phyloP scores from a whole-genome alignment of 1,140 invertebrate genomes.

The Coenobita brevimanus region DNA sequence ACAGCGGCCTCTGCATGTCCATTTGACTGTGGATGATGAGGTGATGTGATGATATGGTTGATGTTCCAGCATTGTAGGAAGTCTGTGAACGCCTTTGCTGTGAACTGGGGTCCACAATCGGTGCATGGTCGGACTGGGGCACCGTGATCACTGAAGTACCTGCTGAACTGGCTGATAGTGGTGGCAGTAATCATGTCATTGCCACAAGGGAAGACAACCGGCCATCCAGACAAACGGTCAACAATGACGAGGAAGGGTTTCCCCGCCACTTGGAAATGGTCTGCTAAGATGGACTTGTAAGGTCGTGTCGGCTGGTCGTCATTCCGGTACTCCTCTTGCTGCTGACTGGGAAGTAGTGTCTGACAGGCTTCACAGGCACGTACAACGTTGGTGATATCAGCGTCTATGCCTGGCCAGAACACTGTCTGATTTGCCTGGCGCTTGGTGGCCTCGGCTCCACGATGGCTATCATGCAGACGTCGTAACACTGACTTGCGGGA shows the following conservation, averaged over 20 bases:
- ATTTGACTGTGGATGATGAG: too few species aligned
- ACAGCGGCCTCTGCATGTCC: too few species aligned
- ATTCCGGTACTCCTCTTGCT: background rate
- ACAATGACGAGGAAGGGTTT: background rate
- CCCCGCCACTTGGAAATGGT: background rate
- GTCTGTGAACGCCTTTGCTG: background rate
- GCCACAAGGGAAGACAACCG: background rate
- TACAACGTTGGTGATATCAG: background rate
- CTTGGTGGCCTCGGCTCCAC: background rate
- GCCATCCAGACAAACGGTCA: conserved; percentile 19
- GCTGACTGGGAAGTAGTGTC: background rate
- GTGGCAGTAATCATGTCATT: background rate
- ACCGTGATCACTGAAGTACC: conserved; percentile 2
- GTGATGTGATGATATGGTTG: background rate
- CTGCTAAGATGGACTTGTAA: conserved; percentile 4
- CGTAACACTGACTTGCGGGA: background rate
- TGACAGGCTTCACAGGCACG: conserved; percentile 1
- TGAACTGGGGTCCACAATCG: conserved; percentile 17
- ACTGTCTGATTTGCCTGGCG: background rate
- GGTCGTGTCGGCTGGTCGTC: background rate
- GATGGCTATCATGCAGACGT: background rate
- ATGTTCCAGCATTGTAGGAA: background rate
- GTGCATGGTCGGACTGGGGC: conserved; percentile 4
- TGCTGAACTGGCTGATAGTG: background rate
- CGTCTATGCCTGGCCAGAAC: background rate